phyloP scores from a whole-genome alignment of 2,113 vertebrate species.

The Chascanopsetta lugubris region DNA sequence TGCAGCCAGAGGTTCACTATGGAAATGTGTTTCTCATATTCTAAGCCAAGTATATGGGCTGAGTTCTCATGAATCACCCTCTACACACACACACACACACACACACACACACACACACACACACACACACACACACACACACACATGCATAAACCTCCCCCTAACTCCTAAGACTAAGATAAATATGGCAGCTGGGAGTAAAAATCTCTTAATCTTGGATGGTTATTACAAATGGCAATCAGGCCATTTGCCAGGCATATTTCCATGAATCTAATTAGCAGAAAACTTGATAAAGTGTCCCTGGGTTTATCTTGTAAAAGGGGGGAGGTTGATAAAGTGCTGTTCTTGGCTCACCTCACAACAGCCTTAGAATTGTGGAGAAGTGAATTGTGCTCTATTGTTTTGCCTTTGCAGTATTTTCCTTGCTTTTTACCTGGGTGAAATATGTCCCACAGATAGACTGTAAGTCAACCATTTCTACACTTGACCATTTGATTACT shows the following conservation, averaged over 20 bases:
- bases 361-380: neutral
- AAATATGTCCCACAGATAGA: neutral
- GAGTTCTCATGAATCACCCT: conserved; percentile 2
- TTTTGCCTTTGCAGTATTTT: neutral
- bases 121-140: too few relatives aligned
- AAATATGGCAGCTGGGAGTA: conserved; percentile 56
- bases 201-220: conserved; percentile 82
- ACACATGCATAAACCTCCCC: too few relatives aligned
- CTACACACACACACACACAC: too few relatives aligned
- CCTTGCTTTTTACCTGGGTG: neutral
- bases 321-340: conserved; percentile 3
- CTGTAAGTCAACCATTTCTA: neutral
- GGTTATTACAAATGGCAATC: conserved; percentile 85
- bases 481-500: neutral
- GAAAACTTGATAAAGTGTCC: conserved; percentile 69
- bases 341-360: neutral
- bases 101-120: too few relatives aligned
- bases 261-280: conserved; percentile 87
- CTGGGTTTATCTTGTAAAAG: conserved; percentile 35
- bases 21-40: neutral
- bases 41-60: neutral
- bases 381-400: neutral
- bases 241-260: conserved; percentile 82
- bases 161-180: conserved; percentile 11
- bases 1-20: too few relatives aligned